These are phyloP conservation scores for Tinamus guttatus DNA, from an alignment of 2,113 vertebrate species.

Conservation along the genomic window DNA sequence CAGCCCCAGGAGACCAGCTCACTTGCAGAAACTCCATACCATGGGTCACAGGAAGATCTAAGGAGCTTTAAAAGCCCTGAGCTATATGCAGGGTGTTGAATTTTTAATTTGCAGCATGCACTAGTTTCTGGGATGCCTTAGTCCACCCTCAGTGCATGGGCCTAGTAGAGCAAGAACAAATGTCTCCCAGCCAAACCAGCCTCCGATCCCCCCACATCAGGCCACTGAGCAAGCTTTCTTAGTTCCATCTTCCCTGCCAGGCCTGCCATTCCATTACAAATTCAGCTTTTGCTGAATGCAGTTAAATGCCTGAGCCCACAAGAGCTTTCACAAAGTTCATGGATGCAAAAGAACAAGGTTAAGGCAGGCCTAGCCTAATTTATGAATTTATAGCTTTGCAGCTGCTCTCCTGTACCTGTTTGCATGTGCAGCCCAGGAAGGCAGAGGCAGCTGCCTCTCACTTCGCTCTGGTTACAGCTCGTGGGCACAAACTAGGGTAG, in stretches of 20 bases:
- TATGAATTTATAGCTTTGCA: not conserved
- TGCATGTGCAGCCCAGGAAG: rapidly evolving
- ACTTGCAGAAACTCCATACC: not conserved
- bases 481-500: not conserved
- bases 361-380: not conserved
- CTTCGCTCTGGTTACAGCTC: not conserved
- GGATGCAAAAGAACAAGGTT: not conserved
- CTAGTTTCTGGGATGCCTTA: not conserved
- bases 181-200: not conserved
- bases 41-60: conserved; percentile 19
- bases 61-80: not conserved
- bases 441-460: not conserved
- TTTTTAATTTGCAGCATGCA: not conserved
- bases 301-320: not conserved
- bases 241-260: too few species aligned
- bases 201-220: not conserved
- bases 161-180: not conserved
- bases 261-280: not conserved
- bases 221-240: not conserved
- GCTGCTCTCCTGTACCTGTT: not conserved
- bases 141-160: not conserved
- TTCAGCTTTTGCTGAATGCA: not conserved
- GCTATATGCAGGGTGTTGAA: not conserved
- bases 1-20: rapidly evolving
- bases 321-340: not conserved